Evolutionary conservation across 2,797 vertebrate genomes (phyloP).

Genomic region (Pelodytes ibericus): DNA sequence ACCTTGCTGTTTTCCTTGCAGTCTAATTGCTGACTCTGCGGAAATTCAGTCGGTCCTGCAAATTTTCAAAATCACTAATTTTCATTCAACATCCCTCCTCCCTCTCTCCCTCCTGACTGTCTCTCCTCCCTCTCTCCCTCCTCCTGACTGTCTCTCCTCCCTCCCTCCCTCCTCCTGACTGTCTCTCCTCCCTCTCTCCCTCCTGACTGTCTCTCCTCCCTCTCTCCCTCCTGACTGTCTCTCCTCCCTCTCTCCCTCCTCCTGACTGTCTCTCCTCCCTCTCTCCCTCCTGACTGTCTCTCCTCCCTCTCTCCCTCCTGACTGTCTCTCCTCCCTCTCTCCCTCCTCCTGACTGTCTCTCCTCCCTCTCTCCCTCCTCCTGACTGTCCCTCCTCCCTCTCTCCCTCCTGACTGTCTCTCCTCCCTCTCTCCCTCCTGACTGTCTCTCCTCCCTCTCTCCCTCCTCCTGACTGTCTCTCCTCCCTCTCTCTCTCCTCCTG

Average conservation of each 20-base stretch:
- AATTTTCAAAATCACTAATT: conserved; percentile 23
- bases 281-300: no score
- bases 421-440: conserved; percentile 13
- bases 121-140: neutral
- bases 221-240: neutral
- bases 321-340: conserved; percentile 13
- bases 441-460: neutral
- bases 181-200: neutral
- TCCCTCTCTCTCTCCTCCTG: neutral
- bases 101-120: neutral
- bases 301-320: neutral
- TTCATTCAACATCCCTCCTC: neutral
- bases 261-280: neutral
- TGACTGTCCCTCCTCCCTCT: no score
- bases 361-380: no score
- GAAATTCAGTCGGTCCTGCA: neutral
- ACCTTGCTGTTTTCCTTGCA: neutral
- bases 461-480: no score
- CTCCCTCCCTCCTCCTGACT: conserved; percentile 11
- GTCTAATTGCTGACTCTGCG: neutral
- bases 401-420: neutral
- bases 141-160: neutral
- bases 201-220: no score
- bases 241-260: conserved; percentile 16
- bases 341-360: neutral